A percentile compares a stretch with the other conserved stretches of the same genome.
Evolutionary conservation across 2,113 vertebrate genomes (phyloP).

Genomic region (Charadrius vociferus): DNA sequence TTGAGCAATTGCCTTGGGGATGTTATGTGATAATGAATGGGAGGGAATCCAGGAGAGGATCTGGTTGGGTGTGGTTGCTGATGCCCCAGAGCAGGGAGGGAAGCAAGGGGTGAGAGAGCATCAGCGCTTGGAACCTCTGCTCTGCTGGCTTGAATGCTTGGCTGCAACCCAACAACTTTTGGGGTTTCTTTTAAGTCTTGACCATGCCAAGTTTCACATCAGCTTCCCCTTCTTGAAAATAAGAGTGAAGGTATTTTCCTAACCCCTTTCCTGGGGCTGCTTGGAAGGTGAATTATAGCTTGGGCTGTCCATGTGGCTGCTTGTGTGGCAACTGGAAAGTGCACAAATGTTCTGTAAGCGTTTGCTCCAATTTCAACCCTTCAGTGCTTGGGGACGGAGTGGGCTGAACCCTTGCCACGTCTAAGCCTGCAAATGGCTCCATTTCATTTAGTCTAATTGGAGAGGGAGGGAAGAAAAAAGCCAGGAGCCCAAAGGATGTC

Average conservation of each 20-base stretch:
- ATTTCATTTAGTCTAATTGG: neutral
- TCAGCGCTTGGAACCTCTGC: neutral
- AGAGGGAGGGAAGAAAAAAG: neutral
- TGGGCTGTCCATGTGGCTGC: neutral
- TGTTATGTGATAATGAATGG: neutral
- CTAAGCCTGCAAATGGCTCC: neutral
- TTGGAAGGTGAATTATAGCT: neutral
- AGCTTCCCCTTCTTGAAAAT: neutral
- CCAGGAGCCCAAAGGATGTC: neutral
- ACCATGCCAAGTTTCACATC: neutral
- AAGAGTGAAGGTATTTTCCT: neutral
- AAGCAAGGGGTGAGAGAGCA: neutral
- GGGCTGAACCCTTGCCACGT: neutral
- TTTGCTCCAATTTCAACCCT: slow-evolving; percentile 2
- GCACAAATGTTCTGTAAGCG: neutral
- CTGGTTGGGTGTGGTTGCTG: neutral
- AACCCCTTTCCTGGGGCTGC: neutral
- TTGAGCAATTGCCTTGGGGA: neutral
- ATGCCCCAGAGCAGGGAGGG: neutral
- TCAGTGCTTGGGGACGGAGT: neutral
- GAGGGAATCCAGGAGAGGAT: neutral
- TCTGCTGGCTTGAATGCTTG: neutral
- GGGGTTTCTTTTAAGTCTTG: neutral
- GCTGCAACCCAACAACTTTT: neutral
- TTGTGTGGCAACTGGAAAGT: neutral